phyloP scores from a whole-genome alignment of 2,888 invertebrate species.

The Dinocampus coccinellae region DNA sequence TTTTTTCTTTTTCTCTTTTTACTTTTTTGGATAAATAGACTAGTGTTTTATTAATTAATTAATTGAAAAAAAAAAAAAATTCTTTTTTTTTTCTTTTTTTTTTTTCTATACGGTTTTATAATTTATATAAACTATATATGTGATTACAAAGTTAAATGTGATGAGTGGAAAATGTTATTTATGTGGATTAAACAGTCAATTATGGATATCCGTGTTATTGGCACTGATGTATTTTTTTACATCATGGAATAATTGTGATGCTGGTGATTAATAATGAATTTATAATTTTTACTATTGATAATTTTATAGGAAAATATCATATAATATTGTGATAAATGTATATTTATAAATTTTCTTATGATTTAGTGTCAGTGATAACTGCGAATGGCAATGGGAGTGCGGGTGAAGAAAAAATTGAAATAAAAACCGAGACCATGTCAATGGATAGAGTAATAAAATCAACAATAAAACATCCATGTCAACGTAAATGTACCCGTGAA shows the following conservation, averaged over 20 bases:
- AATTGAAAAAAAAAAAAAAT: too few species aligned
- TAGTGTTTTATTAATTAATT: too few species aligned
- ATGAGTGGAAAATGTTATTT: background rate
- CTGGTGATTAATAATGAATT: background rate
- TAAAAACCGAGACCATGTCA: slow-evolving; percentile 33
- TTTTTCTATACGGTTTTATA: too few species aligned
- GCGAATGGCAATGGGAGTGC: slow-evolving; percentile 40
- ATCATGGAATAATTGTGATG: background rate
- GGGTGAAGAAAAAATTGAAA: slow-evolving; percentile 13
- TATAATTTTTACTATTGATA: background rate
- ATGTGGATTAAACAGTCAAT: background rate
- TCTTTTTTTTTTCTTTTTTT: too few species aligned
- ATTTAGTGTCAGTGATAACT: slow-evolving; percentile 39
- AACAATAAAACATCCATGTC: slow-evolving; percentile 73
- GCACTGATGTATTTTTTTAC: background rate
- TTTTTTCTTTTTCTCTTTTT: too few species aligned
- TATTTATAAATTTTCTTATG: background rate
- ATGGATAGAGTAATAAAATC: slow-evolving; percentile 7
- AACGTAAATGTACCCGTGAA: slow-evolving; percentile 74
- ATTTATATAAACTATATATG: background rate
- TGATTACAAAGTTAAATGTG: background rate
- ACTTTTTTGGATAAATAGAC: too few species aligned
- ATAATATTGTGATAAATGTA: background rate
- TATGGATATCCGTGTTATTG: background rate
- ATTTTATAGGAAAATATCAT: background rate